Evolutionary conservation across 2,888 invertebrate genomes (phyloP).

Genomic region (Alviniconcha strummeri): DNA sequence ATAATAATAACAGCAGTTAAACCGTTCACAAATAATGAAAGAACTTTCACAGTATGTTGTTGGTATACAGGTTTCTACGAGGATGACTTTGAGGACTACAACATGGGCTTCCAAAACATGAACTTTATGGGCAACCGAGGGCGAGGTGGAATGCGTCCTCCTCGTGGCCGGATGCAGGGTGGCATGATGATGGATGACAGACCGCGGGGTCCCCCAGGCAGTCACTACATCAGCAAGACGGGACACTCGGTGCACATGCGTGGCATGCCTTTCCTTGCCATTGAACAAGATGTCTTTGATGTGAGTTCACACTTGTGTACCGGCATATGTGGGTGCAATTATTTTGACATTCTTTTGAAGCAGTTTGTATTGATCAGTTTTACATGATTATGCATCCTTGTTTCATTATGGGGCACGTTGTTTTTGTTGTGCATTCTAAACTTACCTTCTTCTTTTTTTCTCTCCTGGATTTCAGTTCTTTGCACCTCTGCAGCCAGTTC

Average conservation of each 20-base stretch:
- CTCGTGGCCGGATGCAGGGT: constrained; percentile 27
- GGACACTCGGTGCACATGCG: constrained; percentile 85
- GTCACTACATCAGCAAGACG: constrained; percentile 68
- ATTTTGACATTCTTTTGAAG: too few species aligned
- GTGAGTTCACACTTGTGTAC: constrained; percentile 47
- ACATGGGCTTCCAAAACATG: constrained; percentile 55
- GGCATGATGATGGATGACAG: constrained; percentile 38
- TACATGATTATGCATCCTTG: too few species aligned
- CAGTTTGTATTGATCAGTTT: too few species aligned
- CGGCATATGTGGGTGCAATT: too few species aligned
- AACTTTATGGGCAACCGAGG: constrained; percentile 49
- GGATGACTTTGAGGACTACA: constrained; percentile 72
- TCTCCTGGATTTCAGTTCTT: constrained; percentile 84
- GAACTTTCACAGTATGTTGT: too few species aligned
- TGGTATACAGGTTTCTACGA: constrained; percentile 69
- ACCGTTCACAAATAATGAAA: too few species aligned
- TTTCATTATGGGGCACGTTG: too few species aligned
- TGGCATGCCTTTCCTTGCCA: constrained; percentile 90
- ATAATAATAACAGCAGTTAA: too few species aligned
- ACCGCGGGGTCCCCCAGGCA: constrained; percentile 58
- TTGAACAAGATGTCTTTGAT: constrained; percentile 89
- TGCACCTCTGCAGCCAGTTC: constrained; percentile 88
- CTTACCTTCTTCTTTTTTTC: too few species aligned
- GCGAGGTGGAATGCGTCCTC: constrained; percentile 36
- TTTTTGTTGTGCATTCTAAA: too few species aligned